Evolutionary conservation across 2,113 vertebrate genomes (phyloP).

Genomic region (Mastomys natalensis): DNA sequence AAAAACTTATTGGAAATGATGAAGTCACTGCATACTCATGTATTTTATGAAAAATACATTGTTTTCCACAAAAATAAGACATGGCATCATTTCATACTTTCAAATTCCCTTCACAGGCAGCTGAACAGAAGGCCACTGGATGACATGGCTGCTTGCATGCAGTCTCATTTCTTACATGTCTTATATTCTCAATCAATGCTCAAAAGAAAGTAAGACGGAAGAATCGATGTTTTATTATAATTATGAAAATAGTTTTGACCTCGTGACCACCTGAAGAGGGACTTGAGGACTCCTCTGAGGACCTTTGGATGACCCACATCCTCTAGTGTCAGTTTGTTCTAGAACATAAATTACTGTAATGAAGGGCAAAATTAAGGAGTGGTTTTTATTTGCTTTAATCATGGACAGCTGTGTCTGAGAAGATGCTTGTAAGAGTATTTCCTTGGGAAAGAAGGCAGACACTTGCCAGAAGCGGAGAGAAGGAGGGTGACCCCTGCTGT

Average conservation of each 20-base stretch:
- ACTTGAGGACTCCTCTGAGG: neutral
- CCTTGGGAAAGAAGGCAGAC: neutral
- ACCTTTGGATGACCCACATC: neutral
- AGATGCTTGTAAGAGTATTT: neutral
- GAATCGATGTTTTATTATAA: neutral
- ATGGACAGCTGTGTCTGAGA: neutral
- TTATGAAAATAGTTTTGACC: neutral
- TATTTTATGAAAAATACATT: neutral
- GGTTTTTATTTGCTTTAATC: conserved; percentile 13
- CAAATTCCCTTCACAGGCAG: neutral
- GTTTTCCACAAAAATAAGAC: neutral
- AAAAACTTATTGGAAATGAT: neutral
- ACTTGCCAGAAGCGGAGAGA: neutral
- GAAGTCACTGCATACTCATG: neutral
- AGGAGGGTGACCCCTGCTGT: neutral
- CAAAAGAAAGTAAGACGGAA: neutral
- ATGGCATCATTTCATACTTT: neutral
- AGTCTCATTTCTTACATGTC: neutral
- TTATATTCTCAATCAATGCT: neutral
- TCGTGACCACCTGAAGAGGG: neutral
- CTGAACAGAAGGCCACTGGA: neutral
- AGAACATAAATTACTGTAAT: neutral
- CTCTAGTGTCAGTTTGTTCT: neutral
- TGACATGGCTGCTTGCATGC: neutral
- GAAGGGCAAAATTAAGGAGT: neutral